Evolutionary conservation across 23 tunicate genomes (phyloP).

Genomic region (Ciona savignyi): DNA sequence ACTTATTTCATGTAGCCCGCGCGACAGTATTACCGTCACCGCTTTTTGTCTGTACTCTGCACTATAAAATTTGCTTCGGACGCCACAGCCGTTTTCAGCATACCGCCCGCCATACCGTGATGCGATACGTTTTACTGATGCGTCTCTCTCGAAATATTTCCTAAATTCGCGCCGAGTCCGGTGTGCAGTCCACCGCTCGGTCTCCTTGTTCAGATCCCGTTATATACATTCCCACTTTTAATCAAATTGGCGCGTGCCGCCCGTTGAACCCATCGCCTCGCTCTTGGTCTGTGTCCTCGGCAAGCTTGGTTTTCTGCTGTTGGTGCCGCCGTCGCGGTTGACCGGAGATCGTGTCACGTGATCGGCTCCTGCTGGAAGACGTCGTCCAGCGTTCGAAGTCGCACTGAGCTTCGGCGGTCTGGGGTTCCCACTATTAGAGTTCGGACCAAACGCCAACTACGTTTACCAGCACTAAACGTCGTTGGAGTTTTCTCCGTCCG

Average conservation of each 20-base stretch:
- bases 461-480: constrained; percentile 78
- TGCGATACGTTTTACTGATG: not conserved
- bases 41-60: constrained; percentile 4
- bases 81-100: constrained; percentile 7
- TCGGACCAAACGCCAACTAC: constrained; percentile 31
- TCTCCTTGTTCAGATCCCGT: not conserved
- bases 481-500: constrained; percentile 40
- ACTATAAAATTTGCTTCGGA: constrained; percentile 16
- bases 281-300: not conserved
- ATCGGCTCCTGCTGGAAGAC: not conserved
- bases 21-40: constrained; percentile 2
- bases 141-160: not conserved
- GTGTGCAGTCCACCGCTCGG: not conserved
- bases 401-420: not conserved
- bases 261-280: not conserved
- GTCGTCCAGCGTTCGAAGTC: not conserved
- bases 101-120: not conserved
- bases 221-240: not conserved
- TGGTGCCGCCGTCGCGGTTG: not conserved
- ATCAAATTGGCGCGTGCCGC: not conserved
- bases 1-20: not conserved
- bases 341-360: not conserved
- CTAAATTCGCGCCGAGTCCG: not conserved
- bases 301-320: not conserved
- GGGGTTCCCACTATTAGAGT: not conserved